Base-by-base conservation (phyloP, 2,888 invertebrate genomes). In the Epirrita christyi region DNA sequence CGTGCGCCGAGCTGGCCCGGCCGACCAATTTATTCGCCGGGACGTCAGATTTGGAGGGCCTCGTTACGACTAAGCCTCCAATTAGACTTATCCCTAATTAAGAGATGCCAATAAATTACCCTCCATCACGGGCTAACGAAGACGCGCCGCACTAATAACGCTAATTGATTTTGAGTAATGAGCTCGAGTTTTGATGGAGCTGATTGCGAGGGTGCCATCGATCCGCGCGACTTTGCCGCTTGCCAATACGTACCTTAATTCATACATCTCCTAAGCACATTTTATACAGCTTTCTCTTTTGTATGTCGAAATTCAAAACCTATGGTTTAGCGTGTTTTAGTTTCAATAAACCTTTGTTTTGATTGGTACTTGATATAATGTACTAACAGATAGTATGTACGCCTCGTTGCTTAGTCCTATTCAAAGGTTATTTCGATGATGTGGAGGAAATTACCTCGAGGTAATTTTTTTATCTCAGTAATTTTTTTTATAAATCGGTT, bases 61-160 rank as follows among this genome's bases (percentile, higher is more conserved):
- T 92, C 92, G 92, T 92, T 92, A 92, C 91, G 85, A 88, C 91
- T 92, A 92, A 92, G 92, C 92, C 92, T 88, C 92, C 92, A 92
- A 92, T 92, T 92, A 92, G 92, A 92, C 92, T 92, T 92, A 92
- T 92, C 92, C 92, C 92, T 92, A 92, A 92, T 92, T 92, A 92
- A 92, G 92, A 92, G 92, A 92, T 92, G 92, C 92, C 92, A 91
- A 92, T 92, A 92, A 92, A 92, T 92, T 92, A 92, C 92, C 92
- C 92, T 92, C 92, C 92, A 92, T 92, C 92, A 92, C 87, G 87
- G 90, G 78, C 89, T 92, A 91, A 91, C 91, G 92, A 92, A 92
- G 92, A 92, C 91, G 91, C 86, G 86, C 86, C 88, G 84, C 86
- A 88, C 92, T 92, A 92, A 92, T 92, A 91, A 91, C 90, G 87